Conservation (phyloP, 2,797 vertebrate species). For the Gallinago solitaria region DNA sequence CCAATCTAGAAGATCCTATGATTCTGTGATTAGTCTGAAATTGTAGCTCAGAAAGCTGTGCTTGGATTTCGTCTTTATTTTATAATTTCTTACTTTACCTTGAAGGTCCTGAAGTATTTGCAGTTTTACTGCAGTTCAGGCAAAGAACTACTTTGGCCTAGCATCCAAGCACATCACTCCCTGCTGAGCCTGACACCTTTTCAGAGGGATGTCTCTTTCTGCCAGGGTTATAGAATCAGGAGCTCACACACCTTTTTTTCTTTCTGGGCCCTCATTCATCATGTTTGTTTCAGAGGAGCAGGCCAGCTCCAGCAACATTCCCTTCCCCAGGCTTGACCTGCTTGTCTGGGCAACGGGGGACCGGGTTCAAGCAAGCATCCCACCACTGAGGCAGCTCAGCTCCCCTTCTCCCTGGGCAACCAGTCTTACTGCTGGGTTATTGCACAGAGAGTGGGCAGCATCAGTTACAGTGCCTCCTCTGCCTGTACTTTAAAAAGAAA, state of each 20-base stretch:
- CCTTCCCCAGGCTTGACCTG: background rate
- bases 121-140: background rate
- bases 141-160: background rate
- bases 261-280: background rate
- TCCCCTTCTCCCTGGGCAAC: background rate
- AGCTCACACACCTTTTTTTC: background rate
- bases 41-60: background rate
- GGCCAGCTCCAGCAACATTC: background rate
- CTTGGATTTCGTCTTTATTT: background rate
- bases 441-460: background rate
- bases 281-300: background rate
- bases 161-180: fast-evolving
- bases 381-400: background rate
- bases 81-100: background rate
- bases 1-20: no score
- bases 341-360: background rate
- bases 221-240: background rate
- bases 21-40: background rate
- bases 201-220: background rate
- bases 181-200: background rate
- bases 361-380: background rate
- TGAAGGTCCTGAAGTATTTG: background rate
- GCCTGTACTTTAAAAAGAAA: background rate
- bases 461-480: background rate
- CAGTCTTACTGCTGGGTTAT: fast-evolving